Evolutionary conservation across 2,888 invertebrate genomes (phyloP).

Genomic region (Sicus ferrugineus): DNA sequence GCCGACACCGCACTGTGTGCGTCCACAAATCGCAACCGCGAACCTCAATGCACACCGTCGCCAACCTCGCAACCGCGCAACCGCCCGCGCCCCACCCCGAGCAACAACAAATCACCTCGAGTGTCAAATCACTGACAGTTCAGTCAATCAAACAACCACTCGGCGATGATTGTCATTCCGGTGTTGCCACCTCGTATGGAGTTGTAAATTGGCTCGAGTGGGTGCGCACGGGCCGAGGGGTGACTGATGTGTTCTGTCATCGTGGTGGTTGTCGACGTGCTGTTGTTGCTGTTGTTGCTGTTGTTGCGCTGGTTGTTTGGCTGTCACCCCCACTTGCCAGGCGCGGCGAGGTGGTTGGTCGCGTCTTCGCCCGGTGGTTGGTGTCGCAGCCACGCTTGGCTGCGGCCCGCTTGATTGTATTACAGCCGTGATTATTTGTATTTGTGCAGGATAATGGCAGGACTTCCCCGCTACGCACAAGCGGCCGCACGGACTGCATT

Average conservation of each 20-base stretch:
- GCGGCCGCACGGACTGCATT: too few species aligned
- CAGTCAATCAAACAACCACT: conserved; percentile 31
- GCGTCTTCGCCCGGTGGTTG: neutral
- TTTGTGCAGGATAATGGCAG: neutral
- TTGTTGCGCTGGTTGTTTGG: neutral
- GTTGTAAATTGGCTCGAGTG: neutral
- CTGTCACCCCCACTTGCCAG: too few species aligned
- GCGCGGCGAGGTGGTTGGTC: neutral
- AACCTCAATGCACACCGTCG: neutral
- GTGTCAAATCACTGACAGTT: conserved; percentile 46
- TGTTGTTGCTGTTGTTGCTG: neutral
- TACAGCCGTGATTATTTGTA: neutral
- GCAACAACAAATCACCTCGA: conserved; percentile 42
- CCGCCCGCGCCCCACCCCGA: conserved; percentile 26
- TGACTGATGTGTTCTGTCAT: neutral
- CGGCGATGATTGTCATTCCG: conserved; percentile 19
- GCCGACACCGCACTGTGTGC: neutral
- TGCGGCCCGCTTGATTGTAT: neutral
- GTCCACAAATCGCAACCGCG: neutral
- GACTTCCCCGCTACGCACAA: neutral
- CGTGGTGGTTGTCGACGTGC: neutral
- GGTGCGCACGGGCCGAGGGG: neutral
- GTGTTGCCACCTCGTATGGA: too few species aligned
- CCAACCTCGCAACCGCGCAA: neutral
- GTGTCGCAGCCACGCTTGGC: neutral